Percentiles rank a stretch among this genome's conserved stretches.
These are phyloP conservation scores for Aurelia aurita DNA, from an alignment of 30 jellyfish, hydroid and myxozoan species.

Conservation along the genomic window DNA sequence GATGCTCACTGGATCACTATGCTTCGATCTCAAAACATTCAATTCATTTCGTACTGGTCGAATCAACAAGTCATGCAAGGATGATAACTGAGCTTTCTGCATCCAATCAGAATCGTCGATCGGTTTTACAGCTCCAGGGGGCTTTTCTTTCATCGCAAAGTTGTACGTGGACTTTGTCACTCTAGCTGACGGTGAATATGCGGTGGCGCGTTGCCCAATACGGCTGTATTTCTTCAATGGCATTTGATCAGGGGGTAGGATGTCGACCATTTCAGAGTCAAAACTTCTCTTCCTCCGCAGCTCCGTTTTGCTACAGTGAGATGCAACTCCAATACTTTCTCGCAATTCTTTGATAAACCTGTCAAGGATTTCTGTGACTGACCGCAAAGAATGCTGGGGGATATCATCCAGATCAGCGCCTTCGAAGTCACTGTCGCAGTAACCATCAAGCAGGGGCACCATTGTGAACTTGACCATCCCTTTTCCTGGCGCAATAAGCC, in stretches of 20 bases:
- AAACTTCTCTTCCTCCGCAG: constrained; percentile 77
- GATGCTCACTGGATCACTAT: constrained; percentile 59
- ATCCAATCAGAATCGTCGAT: constrained; percentile 73
- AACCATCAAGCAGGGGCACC: constrained; percentile 74
- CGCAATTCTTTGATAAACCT: constrained; percentile 67
- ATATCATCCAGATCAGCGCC: constrained; percentile 84
- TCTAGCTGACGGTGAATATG: constrained; percentile 36
- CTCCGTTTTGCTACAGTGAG: constrained; percentile 69
- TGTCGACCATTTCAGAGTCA: constrained; percentile 81
- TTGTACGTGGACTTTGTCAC: constrained; percentile 63
- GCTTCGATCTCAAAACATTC: constrained; percentile 41
- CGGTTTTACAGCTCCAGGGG: constrained; percentile 32
- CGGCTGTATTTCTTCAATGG: constrained; percentile 76
- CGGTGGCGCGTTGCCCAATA: constrained; percentile 81
- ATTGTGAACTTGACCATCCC: constrained; percentile 85
- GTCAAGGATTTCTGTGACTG: constrained; percentile 64
- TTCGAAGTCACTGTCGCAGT: constrained; percentile 71
- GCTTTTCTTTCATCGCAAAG: constrained; percentile 66
- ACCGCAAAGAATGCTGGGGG: constrained; percentile 34
- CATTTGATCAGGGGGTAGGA: constrained; percentile 70
- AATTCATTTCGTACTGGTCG: constrained; percentile 79
- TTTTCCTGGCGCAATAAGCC: constrained; percentile 90
- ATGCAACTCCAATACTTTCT: constrained; percentile 84
- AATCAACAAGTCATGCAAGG: constrained; percentile 73
- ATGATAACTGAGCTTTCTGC: constrained; percentile 64